Percentiles rank a stretch among this genome's conserved stretches.
phyloP scores from a whole-genome alignment of 2,888 invertebrate genomes.

The Drosophila eohydei region DNA sequence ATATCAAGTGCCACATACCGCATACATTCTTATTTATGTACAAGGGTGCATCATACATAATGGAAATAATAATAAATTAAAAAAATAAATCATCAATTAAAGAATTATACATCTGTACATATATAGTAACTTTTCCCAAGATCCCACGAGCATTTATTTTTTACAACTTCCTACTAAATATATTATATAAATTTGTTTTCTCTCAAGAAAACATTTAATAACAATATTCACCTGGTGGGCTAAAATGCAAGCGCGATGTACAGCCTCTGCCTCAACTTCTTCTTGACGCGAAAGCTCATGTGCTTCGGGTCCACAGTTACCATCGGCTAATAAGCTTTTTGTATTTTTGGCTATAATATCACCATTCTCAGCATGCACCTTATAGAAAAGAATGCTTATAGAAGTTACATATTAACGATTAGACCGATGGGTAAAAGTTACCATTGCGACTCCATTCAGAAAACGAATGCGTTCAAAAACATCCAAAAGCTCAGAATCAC shows the following conservation, averaged over 20 bases:
- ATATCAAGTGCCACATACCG: slow-evolving; percentile 72
- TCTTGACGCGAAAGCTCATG: slow-evolving; percentile 97
- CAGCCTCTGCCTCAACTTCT: slow-evolving; percentile 99
- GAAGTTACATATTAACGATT: neutral
- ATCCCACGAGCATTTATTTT: slow-evolving; percentile 20
- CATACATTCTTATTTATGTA: slow-evolving; percentile 70
- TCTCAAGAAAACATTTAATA: neutral
- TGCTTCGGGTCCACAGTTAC: slow-evolving; percentile 97
- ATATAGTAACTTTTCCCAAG: slow-evolving; percentile 13
- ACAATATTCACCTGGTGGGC: slow-evolving; percentile 92
- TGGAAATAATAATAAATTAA: slow-evolving; percentile 62
- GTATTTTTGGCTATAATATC: slow-evolving; percentile 96
- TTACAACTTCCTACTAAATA: slow-evolving; percentile 24
- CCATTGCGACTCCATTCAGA: slow-evolving; percentile 93
- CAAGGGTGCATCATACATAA: slow-evolving; percentile 76
- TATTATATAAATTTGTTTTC: neutral
- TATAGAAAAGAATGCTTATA: neutral
- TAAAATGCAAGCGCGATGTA: slow-evolving; percentile 96
- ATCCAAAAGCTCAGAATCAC: slow-evolving; percentile 94
- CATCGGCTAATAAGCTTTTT: slow-evolving; percentile 92
- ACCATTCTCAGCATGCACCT: slow-evolving; percentile 99
- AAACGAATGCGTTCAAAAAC: slow-evolving; percentile 93
- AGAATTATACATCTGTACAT: slow-evolving; percentile 23
- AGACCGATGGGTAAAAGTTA: slow-evolving; percentile 26
- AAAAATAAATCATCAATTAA: slow-evolving; percentile 36